Evolutionary conservation across 2,113 vertebrate genomes (phyloP).

Genomic region (Thermophis baileyi): DNA sequence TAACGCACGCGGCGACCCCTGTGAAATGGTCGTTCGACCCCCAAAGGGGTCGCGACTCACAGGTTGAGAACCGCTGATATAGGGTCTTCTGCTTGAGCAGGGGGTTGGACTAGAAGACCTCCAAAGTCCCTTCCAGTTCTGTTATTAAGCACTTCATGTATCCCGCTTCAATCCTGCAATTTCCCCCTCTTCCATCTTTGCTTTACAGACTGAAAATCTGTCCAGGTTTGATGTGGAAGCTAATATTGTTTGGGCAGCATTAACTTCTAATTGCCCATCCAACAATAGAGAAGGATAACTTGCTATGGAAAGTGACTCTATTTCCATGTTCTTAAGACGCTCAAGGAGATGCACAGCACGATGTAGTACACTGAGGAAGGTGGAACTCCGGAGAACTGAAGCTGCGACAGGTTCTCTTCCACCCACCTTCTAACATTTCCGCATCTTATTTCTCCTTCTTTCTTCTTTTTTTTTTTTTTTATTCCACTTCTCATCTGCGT

Average conservation of each 20-base stretch:
- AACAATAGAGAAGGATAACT: neutral
- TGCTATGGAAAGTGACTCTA: neutral
- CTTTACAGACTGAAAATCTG: neutral
- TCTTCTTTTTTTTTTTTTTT: neutral
- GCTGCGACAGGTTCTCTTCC: neutral
- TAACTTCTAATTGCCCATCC: conserved; percentile 13
- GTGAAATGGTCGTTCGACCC: no score
- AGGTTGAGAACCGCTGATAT: no score
- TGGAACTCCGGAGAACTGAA: neutral
- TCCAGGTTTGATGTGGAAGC: neutral
- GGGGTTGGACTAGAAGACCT: accelerated
- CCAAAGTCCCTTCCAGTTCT: neutral
- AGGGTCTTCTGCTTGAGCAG: no score
- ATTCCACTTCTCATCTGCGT: neutral
- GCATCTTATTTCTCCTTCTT: neutral
- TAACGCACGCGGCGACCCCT: no score
- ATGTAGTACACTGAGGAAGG: neutral
- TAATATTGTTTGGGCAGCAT: neutral
- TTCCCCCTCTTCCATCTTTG: accelerated
- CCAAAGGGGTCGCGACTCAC: no score
- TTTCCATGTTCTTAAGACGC: neutral
- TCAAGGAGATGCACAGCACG: neutral
- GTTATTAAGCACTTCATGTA: neutral
- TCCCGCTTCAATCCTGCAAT: neutral
- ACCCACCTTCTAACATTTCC: neutral